Base-by-base conservation (phyloP, 2,113 vertebrate species). In the Myotis davidii region DNA sequence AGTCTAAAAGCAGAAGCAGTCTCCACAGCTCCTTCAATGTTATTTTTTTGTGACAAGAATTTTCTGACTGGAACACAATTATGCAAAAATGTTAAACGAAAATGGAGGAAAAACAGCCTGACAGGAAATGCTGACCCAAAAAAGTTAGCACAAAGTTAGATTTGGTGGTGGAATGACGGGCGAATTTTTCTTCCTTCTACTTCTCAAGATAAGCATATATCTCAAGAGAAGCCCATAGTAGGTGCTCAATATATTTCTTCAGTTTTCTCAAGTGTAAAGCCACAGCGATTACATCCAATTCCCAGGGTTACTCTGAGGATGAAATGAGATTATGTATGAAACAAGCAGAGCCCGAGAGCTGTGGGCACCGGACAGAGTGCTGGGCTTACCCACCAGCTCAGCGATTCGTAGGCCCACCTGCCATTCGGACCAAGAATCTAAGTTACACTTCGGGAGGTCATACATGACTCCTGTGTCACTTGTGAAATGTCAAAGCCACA, bases 301-400 rank as follows among this genome's bases (percentile, higher is more conserved):
- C 64, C 48, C 72, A 88, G 25, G 52, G 67, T 77, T 64, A 54
- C 64, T 2, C 0, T 21, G 17, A 93, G 42, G 27, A 86, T 18
- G 78, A 82, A 67, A 65, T 85, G 6, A 85, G 37, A 90, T 37
- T 20, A n/a, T 0, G 9, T 25, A 69, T 37, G 14, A 78, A 69
- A 72, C 9, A 56, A 54, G 39, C 64, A 29, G 27, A 52, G 42
- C 70, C 65, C 3, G 5, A 6, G 39, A 10, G 32, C 64, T 25
- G 1, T 4, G 2, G 23, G 67, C 52, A 11, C 37, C 0, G 0
- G 42, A 48, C 16, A 4, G 48, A 0, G 65, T 2, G 4, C 48
- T 56, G 21, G 72, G 65, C 52, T 45, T 9, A 37, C 59, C 94
- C 17, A 16, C 39, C 16, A 45, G 56, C 82, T 74, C 45, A 17